Evolutionary conservation across 2,888 invertebrate genomes (phyloP).

Genomic region (Hirtodrosophila histrioides): DNA sequence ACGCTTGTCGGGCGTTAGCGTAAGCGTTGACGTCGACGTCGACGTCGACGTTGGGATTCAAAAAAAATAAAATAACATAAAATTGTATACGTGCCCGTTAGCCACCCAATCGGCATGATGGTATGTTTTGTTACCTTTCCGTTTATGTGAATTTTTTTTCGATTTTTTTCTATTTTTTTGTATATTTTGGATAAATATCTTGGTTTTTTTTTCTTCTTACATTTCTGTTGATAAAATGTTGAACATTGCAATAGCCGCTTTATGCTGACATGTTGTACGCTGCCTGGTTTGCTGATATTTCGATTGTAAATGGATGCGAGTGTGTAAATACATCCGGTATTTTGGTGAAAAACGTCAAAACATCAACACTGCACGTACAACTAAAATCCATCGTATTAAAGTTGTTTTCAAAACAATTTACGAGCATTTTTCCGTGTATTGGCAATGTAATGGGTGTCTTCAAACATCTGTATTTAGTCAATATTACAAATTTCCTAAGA

Average conservation of each 20-base stretch:
- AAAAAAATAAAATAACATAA: constrained; percentile 25
- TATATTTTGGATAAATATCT: constrained; percentile 50
- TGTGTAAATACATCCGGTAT: constrained; percentile 18
- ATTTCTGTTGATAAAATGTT: constrained; percentile 61
- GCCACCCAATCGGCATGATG: constrained; percentile 21
- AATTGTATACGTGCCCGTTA: constrained; percentile 31
- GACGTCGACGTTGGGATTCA: constrained; percentile 34
- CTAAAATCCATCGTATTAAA: constrained; percentile 6
- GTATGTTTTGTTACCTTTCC: constrained; percentile 47
- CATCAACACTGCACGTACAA: constrained; percentile 3
- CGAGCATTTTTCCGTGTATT: not conserved
- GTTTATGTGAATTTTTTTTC: constrained; percentile 39
- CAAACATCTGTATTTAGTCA: too few species aligned
- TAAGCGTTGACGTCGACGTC: constrained; percentile 51
- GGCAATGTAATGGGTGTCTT: too few species aligned
- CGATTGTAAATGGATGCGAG: constrained; percentile 16
- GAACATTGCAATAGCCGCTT: constrained; percentile 54
- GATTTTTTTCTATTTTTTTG: too few species aligned
- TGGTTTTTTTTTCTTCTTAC: constrained; percentile 18
- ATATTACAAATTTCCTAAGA: too few species aligned
- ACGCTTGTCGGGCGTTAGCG: constrained; percentile 13
- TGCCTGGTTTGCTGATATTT: constrained; percentile 5
- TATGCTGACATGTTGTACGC: constrained; percentile 31
- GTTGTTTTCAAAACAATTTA: constrained; percentile 1
- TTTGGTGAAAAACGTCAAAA: constrained; percentile 10